Percentiles rank a stretch among this genome's conserved stretches.
Evolutionary conservation across 2,888 invertebrate genomes (phyloP).

Genomic region (Strigamia crassipes): DNA sequence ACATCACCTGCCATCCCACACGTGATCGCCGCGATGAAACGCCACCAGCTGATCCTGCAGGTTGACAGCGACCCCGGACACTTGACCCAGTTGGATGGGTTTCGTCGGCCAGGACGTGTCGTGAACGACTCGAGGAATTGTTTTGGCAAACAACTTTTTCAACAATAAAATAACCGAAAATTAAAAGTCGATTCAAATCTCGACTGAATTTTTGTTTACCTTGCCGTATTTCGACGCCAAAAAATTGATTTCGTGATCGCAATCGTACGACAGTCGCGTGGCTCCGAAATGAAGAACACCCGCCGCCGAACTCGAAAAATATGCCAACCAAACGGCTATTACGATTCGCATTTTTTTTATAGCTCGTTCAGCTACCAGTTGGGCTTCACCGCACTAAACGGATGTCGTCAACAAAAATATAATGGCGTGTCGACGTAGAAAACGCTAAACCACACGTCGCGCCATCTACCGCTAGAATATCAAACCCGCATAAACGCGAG

Average conservation of each 20-base stretch:
- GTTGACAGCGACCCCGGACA: constrained; percentile 83
- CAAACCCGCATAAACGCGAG: no score
- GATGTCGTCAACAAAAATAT: not conserved
- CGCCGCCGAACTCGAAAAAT: not conserved
- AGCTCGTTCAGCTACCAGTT: no score
- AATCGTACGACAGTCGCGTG: not conserved
- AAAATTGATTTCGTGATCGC: not conserved
- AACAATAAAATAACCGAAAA: not conserved
- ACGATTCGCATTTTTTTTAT: not conserved
- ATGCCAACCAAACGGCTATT: not conserved
- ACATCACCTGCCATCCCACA: constrained; percentile 80
- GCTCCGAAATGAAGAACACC: not conserved
- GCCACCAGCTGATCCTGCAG: constrained; percentile 77
- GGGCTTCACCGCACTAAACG: not conserved
- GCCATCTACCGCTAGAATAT: no score
- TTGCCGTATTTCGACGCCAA: constrained; percentile 8
- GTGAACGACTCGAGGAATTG: not conserved
- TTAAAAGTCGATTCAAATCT: no score
- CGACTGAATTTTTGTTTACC: not conserved
- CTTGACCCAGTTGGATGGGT: constrained; percentile 70
- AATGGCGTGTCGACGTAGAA: no score
- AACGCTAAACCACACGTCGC: no score
- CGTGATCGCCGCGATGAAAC: constrained; percentile 79
- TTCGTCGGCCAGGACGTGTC: constrained; percentile 50
- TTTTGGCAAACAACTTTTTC: not conserved